Conservation (phyloP, 2,113 vertebrate species). For the Gymnocephalus cernua region DNA sequence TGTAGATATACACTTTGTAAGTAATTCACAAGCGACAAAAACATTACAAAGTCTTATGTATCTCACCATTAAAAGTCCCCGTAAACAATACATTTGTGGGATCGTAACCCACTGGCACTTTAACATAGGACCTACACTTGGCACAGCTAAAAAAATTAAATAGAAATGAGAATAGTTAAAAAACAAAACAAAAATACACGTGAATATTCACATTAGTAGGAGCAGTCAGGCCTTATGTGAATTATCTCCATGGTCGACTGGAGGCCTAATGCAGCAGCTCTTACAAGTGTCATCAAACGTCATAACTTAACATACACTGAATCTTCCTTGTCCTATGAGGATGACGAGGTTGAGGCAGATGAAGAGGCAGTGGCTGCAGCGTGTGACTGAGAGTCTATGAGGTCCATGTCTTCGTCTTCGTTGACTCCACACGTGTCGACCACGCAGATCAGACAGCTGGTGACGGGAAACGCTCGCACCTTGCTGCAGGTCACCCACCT, state of each 20-base stretch:
- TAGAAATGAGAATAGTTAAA: not conserved
- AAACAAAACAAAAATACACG: not conserved
- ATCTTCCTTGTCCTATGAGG: constrained; percentile 36
- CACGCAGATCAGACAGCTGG: constrained; percentile 96
- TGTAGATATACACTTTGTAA: constrained; percentile 20
- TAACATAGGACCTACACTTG: not conserved
- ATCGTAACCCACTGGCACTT: constrained; percentile 34
- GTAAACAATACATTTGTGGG: constrained; percentile 7
- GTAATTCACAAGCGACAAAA: not conserved
- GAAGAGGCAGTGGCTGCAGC: constrained; percentile 29
- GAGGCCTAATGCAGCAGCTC: not conserved
- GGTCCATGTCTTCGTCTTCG: constrained; percentile 87
- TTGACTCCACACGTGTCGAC: constrained; percentile 97
- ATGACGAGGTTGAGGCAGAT: constrained; percentile 40
- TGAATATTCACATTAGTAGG: not conserved
- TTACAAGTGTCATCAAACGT: not conserved
- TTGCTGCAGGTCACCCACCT: constrained; percentile 92
- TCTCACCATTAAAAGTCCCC: not conserved
- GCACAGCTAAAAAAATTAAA: constrained; percentile 7
- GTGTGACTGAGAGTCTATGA: constrained; percentile 73
- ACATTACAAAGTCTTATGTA: not conserved
- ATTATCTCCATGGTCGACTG: not conserved
- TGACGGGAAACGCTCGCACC: constrained; percentile 96
- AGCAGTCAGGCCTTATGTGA: not conserved
- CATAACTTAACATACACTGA: not conserved